Base-by-base conservation (phyloP, 1,140 invertebrate genomes). In the Achatina immaculata region DNA sequence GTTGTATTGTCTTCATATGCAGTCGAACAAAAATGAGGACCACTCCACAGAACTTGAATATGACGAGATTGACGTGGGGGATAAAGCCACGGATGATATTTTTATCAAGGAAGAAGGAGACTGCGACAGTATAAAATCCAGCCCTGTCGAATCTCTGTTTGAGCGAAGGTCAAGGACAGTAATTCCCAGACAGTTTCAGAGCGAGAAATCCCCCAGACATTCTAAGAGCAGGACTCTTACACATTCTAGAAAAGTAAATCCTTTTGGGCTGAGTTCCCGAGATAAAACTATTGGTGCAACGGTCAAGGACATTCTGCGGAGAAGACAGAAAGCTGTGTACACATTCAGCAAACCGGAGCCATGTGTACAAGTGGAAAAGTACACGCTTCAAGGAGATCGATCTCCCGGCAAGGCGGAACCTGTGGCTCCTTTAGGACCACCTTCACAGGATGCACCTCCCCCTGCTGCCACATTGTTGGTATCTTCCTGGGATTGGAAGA, bases 401-500 rank as follows among this genome's bases (percentile, higher is more conserved):
- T 28, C 42, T 19, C 3, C 48, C 73, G 31, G 48, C 28, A 1
- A 75, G 1, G 34, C 6, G 1, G 43, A 19, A 16, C 43, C 48
- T 28, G 3, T 24, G 14, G 36, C 38, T 31, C 74, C 21, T 2
- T 1, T 40, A 31, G 48, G 21, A 24, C n/a, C 0, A 36, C 1
- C 31, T 1, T 34, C 34, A 0, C 55, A 11, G 1, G 40, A 16
- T 14, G 19, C 24, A n/a, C 3, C 43, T 0, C 66, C 11, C 14
- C 45, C 66, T 24, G n/a, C 82, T 9, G 16, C 78, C 6, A 48
- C 74, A 24, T 31, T 81, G 48, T 68, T 81, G 21, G 24, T 84
- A 36, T 66, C 83, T 9, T 43, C 81, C 0, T 82, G 81, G 81
- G 81, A 84, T 68, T 84, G 83, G 83, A 84, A 84, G 68, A 82